Evolutionary conservation across 2,797 vertebrate species (phyloP).

Genomic region (Pogoniulus pusillus): DNA sequence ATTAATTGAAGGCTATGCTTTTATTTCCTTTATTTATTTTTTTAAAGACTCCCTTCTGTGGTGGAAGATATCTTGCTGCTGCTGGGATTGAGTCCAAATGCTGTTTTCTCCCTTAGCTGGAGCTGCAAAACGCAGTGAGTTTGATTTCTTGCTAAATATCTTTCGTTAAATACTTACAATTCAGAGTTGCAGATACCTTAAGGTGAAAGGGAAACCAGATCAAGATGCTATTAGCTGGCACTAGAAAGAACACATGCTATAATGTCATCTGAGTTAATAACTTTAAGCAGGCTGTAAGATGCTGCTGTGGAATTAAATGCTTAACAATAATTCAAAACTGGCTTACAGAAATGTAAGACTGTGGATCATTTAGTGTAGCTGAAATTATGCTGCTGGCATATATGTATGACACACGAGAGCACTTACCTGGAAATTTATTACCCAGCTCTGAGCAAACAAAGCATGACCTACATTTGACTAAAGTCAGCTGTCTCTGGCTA

Average conservation of each 20-base stretch:
- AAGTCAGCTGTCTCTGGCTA: conserved; percentile 81
- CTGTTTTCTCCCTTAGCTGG: conserved; percentile 52
- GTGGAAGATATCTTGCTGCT: conserved; percentile 61
- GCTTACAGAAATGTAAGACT: conserved; percentile 79
- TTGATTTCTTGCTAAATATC: conserved; percentile 63
- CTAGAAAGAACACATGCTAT: conserved; percentile 69
- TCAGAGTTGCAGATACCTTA: conserved; percentile 58
- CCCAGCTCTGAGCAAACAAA: conserved; percentile 81
- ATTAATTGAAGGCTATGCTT: conserved; percentile 56
- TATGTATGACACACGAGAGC: conserved; percentile 79
- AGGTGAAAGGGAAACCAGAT: conserved; percentile 71
- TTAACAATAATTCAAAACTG: conserved; percentile 79
- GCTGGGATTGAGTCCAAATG: conserved; percentile 52
- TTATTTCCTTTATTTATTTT: conserved; percentile 54
- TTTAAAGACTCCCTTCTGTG: conserved; percentile 44
- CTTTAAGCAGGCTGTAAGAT: conserved; percentile 74
- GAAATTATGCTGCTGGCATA: conserved; percentile 79
- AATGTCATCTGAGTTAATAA: conserved; percentile 79
- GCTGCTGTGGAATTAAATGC: conserved; percentile 79
- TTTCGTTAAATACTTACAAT: conserved; percentile 66
- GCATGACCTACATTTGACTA: conserved; percentile 84
- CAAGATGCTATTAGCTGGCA: conserved; percentile 71
- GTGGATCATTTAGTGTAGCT: conserved; percentile 75
- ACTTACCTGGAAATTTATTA: conserved; percentile 85
- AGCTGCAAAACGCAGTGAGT: conserved; percentile 58